Conservation (phyloP, 2,797 vertebrate species). For the Pyrocephalus nanus region DNA sequence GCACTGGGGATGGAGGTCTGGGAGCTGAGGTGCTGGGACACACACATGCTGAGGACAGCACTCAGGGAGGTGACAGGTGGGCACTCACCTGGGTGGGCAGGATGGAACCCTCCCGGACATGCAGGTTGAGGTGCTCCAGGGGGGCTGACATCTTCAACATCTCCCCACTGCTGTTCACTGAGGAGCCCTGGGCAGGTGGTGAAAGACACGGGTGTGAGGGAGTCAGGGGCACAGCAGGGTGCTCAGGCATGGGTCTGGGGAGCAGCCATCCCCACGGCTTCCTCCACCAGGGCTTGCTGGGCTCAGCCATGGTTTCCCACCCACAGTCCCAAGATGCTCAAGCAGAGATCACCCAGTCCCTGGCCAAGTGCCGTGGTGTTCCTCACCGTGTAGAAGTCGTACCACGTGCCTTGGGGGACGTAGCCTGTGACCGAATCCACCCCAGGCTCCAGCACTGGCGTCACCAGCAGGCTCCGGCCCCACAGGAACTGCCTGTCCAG, state of each 20-base stretch:
- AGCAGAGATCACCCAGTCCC: background rate
- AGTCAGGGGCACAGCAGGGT: fast-evolving
- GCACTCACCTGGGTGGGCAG: constrained; percentile 83
- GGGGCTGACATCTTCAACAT: constrained; percentile 79
- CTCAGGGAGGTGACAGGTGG: background rate
- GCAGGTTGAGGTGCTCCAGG: constrained; percentile 87
- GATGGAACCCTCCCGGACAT: constrained; percentile 83
- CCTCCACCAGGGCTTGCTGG: background rate
- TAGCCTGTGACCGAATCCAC: constrained; percentile 80
- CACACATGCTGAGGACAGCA: background rate
- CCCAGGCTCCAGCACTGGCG: constrained; percentile 82
- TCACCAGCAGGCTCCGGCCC: constrained; percentile 86
- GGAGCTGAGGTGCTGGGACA: background rate
- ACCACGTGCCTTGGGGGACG: constrained; percentile 85
- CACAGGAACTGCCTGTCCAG: constrained; percentile 88
- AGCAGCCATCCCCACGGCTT: background rate
- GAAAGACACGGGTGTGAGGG: fast-evolving
- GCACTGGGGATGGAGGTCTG: background rate
- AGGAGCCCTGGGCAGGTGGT: constrained; percentile 71
- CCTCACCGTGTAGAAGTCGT: constrained; percentile 86
- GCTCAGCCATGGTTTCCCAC: background rate
- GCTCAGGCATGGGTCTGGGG: fast-evolving
- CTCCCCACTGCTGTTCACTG: constrained; percentile 80
- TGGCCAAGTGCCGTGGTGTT: fast-evolving
- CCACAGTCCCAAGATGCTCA: fast-evolving